Conservation (phyloP, 1,140 invertebrate species). For the Drosophila yakuba region DNA sequence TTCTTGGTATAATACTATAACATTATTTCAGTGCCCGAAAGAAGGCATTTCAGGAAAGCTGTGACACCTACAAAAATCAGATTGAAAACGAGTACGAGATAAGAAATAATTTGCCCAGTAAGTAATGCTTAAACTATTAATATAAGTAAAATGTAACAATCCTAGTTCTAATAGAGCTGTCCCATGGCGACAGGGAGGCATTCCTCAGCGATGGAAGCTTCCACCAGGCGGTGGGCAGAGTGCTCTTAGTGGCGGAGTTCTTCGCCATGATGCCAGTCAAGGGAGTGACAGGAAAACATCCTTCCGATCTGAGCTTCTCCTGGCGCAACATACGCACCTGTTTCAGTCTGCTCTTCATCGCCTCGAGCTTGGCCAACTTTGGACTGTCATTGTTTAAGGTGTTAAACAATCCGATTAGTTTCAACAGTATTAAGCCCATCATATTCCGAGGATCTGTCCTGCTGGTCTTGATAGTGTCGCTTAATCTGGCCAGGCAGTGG, state of each 20-base stretch:
- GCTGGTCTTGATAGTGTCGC: constrained; percentile 48
- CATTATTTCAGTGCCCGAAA: constrained; percentile 34
- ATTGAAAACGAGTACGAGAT: constrained; percentile 20
- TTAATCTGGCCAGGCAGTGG: constrained; percentile 73
- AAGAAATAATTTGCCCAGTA: constrained; percentile 2
- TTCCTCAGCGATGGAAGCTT: constrained; percentile 75
- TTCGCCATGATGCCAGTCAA: constrained; percentile 84
- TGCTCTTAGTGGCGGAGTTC: constrained; percentile 72
- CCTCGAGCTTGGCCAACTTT: constrained; percentile 40
- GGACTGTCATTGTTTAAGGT: constrained; percentile 60
- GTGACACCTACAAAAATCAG: constrained; percentile 44
- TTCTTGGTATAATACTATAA: neutral
- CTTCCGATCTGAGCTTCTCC: constrained; percentile 65
- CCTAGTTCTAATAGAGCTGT: constrained; percentile 38
- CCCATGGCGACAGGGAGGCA: constrained; percentile 37
- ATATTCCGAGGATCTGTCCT: constrained; percentile 71
- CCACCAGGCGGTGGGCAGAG: constrained; percentile 73
- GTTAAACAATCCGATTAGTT: constrained; percentile 62
- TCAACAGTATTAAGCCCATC: constrained; percentile 76
- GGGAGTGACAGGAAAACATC: constrained; percentile 63
- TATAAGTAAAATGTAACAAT: neutral
- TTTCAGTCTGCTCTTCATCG: constrained; percentile 59
- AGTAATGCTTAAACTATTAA: neutral
- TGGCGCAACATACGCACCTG: constrained; percentile 69
- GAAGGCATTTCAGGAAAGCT: constrained; percentile 38